Conservation (phyloP, 1,140 invertebrate species). For the Caenorhabditis brenneri region DNA sequence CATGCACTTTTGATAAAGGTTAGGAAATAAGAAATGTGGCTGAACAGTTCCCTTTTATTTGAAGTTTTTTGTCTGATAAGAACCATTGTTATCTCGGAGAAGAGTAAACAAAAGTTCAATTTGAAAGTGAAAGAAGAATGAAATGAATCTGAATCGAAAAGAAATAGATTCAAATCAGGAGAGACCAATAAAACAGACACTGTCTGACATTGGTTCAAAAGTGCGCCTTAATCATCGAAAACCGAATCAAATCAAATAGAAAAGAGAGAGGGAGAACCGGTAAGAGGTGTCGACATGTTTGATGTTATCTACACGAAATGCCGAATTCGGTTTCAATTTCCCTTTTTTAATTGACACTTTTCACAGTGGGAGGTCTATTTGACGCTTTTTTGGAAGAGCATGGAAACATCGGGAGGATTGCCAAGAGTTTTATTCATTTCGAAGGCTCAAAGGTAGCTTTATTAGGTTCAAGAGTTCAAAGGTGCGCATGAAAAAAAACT, state of each 20-base stretch:
- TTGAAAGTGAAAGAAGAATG: conserved; percentile 13
- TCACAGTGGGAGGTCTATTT: neutral
- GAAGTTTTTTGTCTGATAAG: too few species aligned
- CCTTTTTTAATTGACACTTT: conserved; percentile 14
- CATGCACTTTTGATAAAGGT: too few species aligned
- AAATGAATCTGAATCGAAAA: neutral
- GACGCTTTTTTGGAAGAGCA: neutral
- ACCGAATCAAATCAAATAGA: conserved; percentile 6
- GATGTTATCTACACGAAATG: neutral
- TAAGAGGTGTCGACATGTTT: neutral
- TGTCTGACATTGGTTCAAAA: neutral
- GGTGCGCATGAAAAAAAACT: too few species aligned
- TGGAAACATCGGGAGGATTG: neutral
- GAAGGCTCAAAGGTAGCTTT: too few species aligned
- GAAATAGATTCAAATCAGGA: neutral
- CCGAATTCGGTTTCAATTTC: too few species aligned
- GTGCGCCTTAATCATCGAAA: conserved; percentile 29
- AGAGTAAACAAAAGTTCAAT: too few species aligned
- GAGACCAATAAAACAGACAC: conserved; percentile 3
- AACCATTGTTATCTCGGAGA: too few species aligned
- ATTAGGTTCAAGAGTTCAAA: neutral
- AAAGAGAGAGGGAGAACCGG: neutral
- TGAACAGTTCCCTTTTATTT: too few species aligned
- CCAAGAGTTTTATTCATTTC: too few species aligned
- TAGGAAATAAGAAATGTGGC: too few species aligned